Evolutionary conservation across 2,888 invertebrate genomes (phyloP).

Genomic region (Phyllotreta striolata): DNA sequence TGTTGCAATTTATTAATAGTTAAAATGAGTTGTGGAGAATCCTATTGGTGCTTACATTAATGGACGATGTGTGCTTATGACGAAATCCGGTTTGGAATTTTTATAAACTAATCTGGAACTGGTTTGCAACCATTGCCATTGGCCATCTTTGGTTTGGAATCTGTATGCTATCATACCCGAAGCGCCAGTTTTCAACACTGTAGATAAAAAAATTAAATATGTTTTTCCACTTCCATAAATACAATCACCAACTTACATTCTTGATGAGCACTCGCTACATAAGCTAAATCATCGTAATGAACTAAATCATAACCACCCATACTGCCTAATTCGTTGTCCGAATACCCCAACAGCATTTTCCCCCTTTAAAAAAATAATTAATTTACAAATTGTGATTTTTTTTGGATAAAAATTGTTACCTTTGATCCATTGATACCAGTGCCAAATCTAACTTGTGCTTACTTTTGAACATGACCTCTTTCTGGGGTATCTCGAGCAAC

Average conservation of each 20-base stretch:
- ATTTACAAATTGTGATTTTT: background rate
- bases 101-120: conserved; percentile 97
- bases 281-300: conserved; percentile 96
- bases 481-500: conserved; percentile 94
- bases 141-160: conserved; percentile 91
- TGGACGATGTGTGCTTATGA: conserved; percentile 97
- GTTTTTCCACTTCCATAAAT: background rate
- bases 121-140: conserved; percentile 99
- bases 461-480: conserved; percentile 99
- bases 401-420: conserved; percentile 63
- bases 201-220: conserved; percentile 47
- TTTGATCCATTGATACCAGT: conserved; percentile 96
- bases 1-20: too few relatives aligned
- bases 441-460: conserved; percentile 98
- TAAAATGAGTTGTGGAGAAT: too few relatives aligned
- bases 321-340: conserved; percentile 88
- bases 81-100: conserved; percentile 99
- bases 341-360: conserved; percentile 92
- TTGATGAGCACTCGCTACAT: conserved; percentile 98
- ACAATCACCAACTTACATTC: conserved; percentile 80
- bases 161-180: conserved; percentile 99
- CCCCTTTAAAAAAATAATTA: conserved; percentile 69
- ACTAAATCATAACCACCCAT: conserved; percentile 98
- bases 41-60: too few relatives aligned
- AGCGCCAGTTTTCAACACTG: conserved; percentile 98